Evolutionary conservation across 2,113 vertebrate species (phyloP).

Genomic region (Tragulus kanchil): DNA sequence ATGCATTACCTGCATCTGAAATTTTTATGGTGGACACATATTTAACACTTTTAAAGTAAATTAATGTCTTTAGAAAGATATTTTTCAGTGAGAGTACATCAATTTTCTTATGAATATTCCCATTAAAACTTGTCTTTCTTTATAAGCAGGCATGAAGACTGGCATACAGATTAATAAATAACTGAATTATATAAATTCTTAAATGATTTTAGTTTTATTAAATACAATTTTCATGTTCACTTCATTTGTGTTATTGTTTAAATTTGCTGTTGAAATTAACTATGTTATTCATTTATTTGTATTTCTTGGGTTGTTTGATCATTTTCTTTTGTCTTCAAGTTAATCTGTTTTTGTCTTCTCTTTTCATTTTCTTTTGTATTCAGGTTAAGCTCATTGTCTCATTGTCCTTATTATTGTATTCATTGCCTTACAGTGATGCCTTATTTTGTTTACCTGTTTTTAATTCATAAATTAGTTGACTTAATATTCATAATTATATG

Average conservation of each 20-base stretch:
- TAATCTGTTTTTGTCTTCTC: neutral
- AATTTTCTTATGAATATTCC: neutral
- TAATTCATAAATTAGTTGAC: neutral
- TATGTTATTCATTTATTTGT: neutral
- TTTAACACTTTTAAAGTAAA: neutral
- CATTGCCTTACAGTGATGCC: neutral
- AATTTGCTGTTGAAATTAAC: constrained; percentile 13
- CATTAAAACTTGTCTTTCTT: neutral
- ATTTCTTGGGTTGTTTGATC: neutral
- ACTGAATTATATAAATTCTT: neutral
- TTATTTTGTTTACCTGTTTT: neutral
- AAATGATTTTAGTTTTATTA: neutral
- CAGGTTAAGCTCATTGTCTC: neutral
- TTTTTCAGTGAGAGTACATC: neutral
- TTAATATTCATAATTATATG: neutral
- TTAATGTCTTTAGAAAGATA: neutral
- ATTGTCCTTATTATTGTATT: neutral
- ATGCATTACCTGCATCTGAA: neutral
- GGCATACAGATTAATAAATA: neutral
- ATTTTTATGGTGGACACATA: neutral
- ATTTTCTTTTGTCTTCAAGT: constrained; percentile 32
- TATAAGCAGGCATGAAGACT: neutral
- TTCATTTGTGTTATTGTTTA: neutral
- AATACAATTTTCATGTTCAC: neutral
- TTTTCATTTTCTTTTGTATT: no score